These are phyloP conservation scores for Caradrina kadenii DNA, from an alignment of 2,888 invertebrate species.

Conservation along the genomic window DNA sequence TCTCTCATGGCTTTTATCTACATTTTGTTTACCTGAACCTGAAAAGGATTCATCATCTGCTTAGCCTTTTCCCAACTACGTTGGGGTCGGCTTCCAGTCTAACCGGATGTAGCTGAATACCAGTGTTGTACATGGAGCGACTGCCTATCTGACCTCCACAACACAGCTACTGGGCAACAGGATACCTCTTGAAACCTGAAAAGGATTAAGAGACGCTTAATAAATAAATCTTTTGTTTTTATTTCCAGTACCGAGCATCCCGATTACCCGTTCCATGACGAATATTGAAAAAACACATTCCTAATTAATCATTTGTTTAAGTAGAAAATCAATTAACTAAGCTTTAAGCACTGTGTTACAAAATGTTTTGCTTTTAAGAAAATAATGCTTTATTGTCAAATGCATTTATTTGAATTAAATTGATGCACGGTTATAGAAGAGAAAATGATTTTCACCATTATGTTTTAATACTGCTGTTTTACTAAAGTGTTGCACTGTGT, in stretches of 20 bases:
- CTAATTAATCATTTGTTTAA: conserved; percentile 2
- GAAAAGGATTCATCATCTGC: too few relatives aligned
- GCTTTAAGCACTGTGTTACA: conserved; percentile 1
- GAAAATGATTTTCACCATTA: not conserved
- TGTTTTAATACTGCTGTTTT: not conserved
- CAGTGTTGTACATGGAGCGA: too few relatives aligned
- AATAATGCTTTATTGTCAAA: not conserved
- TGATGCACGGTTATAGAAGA: too few relatives aligned
- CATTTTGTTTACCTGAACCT: too few relatives aligned
- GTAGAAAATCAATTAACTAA: not conserved
- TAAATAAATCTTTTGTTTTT: conserved; percentile 22
- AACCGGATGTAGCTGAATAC: too few relatives aligned
- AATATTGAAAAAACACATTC: conserved; percentile 67
- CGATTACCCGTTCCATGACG: conserved; percentile 83
- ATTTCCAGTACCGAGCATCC: conserved; percentile 81
- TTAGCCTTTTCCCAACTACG: too few relatives aligned
- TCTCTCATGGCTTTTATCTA: too few relatives aligned
- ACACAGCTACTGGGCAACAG: too few relatives aligned
- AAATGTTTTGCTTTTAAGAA: not conserved
- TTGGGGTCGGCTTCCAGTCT: too few relatives aligned
- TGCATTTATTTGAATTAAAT: too few relatives aligned
- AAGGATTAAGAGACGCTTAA: not conserved
- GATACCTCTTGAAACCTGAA: too few relatives aligned
- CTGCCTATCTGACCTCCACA: too few relatives aligned
- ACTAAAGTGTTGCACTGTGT: not conserved